These are phyloP conservation scores for Thymelicus sylvestris DNA, from an alignment of 2,888 invertebrate genomes.

Conservation along the genomic window DNA sequence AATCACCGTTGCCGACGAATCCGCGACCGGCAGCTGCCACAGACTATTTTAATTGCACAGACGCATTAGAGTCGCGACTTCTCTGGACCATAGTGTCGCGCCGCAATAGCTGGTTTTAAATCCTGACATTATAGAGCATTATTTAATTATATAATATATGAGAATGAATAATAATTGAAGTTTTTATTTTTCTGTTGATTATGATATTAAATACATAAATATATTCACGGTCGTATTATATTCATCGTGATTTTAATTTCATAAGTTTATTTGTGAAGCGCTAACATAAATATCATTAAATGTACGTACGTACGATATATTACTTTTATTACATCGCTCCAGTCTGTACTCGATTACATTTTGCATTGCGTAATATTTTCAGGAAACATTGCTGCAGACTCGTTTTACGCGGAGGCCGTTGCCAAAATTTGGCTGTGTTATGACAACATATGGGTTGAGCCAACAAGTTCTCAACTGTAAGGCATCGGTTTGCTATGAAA, in stretches of 20 bases:
- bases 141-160: too few species aligned
- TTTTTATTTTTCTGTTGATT: too few species aligned
- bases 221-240: too few species aligned
- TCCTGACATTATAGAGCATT: too few species aligned
- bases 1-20: too few species aligned
- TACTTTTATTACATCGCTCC: constrained; percentile 29
- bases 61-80: too few species aligned
- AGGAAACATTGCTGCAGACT: constrained; percentile 27
- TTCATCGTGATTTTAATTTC: background rate
- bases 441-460: constrained; percentile 34
- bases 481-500: constrained; percentile 56
- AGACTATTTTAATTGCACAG: too few species aligned
- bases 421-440: constrained; percentile 35
- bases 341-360: constrained; percentile 29
- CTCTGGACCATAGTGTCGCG: too few species aligned
- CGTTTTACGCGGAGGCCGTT: constrained; percentile 27
- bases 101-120: too few species aligned
- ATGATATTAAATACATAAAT: too few species aligned
- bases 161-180: too few species aligned
- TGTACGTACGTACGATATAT: constrained; percentile 5
- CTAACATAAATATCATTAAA: constrained; percentile 8
- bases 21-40: too few species aligned
- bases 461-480: constrained; percentile 31
- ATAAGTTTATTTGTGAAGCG: background rate
- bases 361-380: constrained; percentile 33